These are phyloP conservation scores for Dolichotis patagonum DNA, from an alignment of 2,113 vertebrate genomes.

Conservation along the genomic window DNA sequence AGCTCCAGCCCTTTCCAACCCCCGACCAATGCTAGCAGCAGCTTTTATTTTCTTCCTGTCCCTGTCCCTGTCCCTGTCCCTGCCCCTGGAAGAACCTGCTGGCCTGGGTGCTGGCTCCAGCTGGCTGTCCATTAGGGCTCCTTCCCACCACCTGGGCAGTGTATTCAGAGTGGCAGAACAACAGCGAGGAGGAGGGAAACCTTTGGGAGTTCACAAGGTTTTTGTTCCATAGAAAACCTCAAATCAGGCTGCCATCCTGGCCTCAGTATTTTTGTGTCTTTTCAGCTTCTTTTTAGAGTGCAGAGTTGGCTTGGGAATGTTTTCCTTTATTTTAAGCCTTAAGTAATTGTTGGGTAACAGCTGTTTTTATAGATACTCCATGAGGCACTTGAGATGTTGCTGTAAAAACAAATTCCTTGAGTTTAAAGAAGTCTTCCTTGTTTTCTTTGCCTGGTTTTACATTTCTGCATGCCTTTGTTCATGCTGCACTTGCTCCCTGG, in stretches of 20 bases:
- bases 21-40: neutral
- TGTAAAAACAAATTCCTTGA: constrained; percentile 60
- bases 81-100: neutral
- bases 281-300: constrained; percentile 75
- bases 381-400: constrained; percentile 59
- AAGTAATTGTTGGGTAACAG: constrained; percentile 80
- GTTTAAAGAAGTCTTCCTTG: neutral
- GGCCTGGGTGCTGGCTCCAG: neutral
- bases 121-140: neutral
- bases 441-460: neutral
- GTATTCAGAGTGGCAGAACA: neutral
- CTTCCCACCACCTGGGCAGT: no score
- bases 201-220: constrained; percentile 25
- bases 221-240: constrained; percentile 64
- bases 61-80: neutral
- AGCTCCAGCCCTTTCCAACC: neutral
- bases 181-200: neutral
- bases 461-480: neutral
- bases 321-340: constrained; percentile 77
- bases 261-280: constrained; percentile 59
- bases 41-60: neutral
- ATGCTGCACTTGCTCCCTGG: neutral
- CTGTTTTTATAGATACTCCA: constrained; percentile 77
- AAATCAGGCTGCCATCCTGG: constrained; percentile 27
- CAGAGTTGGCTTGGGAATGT: constrained; percentile 75